Base-by-base conservation (phyloP, 2,113 vertebrate species). In the Scartelaos histophorus region DNA sequence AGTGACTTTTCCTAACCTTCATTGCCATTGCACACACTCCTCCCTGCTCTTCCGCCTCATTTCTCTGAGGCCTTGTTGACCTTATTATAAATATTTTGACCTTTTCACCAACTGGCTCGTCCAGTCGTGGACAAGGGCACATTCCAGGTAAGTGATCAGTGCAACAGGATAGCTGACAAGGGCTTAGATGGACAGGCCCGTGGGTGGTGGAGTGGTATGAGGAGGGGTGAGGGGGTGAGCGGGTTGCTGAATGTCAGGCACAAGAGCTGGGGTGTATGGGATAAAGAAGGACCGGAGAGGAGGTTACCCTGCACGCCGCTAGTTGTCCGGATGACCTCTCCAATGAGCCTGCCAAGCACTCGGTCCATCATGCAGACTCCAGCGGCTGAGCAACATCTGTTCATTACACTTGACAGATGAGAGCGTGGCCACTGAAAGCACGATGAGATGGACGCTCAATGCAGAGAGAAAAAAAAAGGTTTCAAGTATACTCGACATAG, bases 381-480 rank as follows among this genome's bases (percentile, higher is more conserved):
- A 90, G 86, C 90, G 92, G 87, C 91, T 78, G 87, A 85, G 88
- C 89, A 93, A 93, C 93, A 94, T 93, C 93, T 94, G 93, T 90
- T 94, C 92, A 92, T 93, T 91, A 92, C 87, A 87, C 82, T 84
- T 91, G 88, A 93, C 89, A 89, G 92, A 94, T 92, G 90, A 93
- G 90, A 92, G 80, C 67, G 83, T 66, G 64, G 64, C 81, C 64
- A 47, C 71, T 35, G 69, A 82, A 88, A 76, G 85, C 69, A 46
- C 54, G 71, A 70, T 61, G 79, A 72, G 67, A 73, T 61, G 68
- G 72, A 49, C 62, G 45, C 49, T 25, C 66, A 58, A 75, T 47
- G 13, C 47, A 66, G 17, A 66, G 3, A 45, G 5, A 45, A 45
- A 13, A 21, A 21, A 45, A 46, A n/a, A 2, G 10, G 17, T 16